These are phyloP conservation scores for Diachasmimorpha longicaudata DNA, from an alignment of 1,140 invertebrate genomes.

Conservation along the genomic window DNA sequence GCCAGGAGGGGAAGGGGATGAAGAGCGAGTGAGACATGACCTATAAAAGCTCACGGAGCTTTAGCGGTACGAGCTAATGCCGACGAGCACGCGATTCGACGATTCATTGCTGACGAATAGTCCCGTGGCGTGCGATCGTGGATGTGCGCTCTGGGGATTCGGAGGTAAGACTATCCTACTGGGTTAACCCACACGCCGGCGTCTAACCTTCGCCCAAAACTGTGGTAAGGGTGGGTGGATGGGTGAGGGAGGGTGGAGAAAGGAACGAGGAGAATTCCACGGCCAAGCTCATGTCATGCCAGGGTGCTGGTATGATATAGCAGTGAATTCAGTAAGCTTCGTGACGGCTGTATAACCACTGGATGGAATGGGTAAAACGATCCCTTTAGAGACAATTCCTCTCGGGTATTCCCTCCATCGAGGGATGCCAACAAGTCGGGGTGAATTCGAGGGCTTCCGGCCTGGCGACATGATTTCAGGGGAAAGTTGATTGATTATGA, in stretches of 20 bases:
- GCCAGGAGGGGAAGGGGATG: background rate
- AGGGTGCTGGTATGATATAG: background rate
- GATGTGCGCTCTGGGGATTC: background rate
- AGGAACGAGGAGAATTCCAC: background rate
- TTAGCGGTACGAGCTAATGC: conserved; percentile 2
- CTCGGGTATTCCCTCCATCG: too few relatives aligned
- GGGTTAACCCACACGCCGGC: background rate
- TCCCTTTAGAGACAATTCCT: too few relatives aligned
- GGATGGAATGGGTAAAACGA: too few relatives aligned
- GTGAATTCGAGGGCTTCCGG: too few relatives aligned
- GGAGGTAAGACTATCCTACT: background rate
- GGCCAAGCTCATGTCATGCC: background rate
- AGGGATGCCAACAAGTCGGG: too few relatives aligned
- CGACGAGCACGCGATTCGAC: background rate
- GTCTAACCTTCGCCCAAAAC: background rate
- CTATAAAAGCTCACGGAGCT: conserved; percentile 15
- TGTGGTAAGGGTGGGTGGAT: too few relatives aligned
- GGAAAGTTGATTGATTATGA: too few relatives aligned
- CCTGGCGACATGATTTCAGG: too few relatives aligned
- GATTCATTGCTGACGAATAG: background rate
- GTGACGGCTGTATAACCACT: background rate
- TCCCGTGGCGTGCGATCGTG: background rate
- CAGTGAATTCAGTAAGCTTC: background rate
- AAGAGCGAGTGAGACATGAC: background rate
- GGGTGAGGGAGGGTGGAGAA: too few relatives aligned